Percentiles rank a stretch among this genome's conserved stretches.
These are phyloP conservation scores for Atta texana DNA, from an alignment of 1,140 invertebrate genomes.

Conservation along the genomic window DNA sequence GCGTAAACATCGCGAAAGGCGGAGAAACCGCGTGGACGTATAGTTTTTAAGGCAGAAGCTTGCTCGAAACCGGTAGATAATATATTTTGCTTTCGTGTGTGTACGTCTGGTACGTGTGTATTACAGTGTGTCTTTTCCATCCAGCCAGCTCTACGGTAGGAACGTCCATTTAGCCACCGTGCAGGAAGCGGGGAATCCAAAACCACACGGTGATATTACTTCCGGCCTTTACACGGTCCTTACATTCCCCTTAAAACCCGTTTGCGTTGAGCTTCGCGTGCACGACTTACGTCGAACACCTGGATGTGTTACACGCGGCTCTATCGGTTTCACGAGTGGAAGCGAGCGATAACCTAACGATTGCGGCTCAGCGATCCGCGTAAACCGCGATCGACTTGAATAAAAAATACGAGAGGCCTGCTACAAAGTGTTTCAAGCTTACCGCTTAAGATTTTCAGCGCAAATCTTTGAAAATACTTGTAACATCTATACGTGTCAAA, in stretches of 20 bases:
- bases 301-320: conserved; percentile 15
- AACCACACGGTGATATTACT: conserved; percentile 44
- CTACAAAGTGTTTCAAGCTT: conserved; percentile 1
- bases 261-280: conserved; percentile 16
- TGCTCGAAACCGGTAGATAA: conserved; percentile 27
- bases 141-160: background rate
- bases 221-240: conserved; percentile 53
- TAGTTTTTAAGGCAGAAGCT: conserved; percentile 32
- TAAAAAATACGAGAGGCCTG: background rate
- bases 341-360: conserved; percentile 19
- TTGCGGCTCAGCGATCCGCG: conserved; percentile 14
- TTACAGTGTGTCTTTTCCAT: conserved; percentile 1
- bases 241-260: conserved; percentile 25
- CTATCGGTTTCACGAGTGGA: conserved; percentile 26
- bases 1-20: conserved; percentile 1
- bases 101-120: background rate
- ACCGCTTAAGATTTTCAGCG: conserved; percentile 2
- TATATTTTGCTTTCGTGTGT: background rate
- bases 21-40: conserved; percentile 36
- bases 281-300: conserved; percentile 38
- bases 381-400: conserved; percentile 15
- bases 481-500: background rate
- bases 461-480: background rate
- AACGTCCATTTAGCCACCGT: background rate
- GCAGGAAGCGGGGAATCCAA: conserved; percentile 54